Base-by-base conservation (phyloP, 1,140 invertebrate genomes). In the Anastatus disparis region DNA sequence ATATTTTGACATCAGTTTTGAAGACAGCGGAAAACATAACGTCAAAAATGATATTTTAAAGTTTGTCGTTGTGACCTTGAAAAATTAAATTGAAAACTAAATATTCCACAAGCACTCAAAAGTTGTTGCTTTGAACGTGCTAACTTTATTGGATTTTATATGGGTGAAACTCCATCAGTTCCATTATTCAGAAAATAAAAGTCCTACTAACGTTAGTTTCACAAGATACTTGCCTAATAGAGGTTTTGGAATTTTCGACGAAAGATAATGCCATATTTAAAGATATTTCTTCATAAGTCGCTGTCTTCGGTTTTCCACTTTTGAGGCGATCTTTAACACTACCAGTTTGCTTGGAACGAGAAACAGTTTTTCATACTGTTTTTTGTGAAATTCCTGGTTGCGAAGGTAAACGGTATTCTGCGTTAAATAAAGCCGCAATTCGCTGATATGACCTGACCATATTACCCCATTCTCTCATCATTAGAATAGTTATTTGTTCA, bases 391-490 rank as follows among this genome's bases (percentile, higher is more conserved):
- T 44, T 44, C 42, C 15, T 44, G 42, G 42, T 44, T 44, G 15
- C 42, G 15, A 44, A 3, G 15, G 42, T 44, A 15, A 15, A 44
- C 4, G 42, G 15, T 13, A 44, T 44, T 44, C n/a, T 44, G 42
- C 42, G 22, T 50, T 20, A 50, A 7, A 50, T 20, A 50, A 13
- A 50, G 4, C 46, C 22, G 46, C 17, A 22, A 50, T 20, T 50
- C 22, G 6, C 6, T 15, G 22, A 50, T 50, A 50, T 50, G 22
- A 20, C 46, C 22, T 50, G 13, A 50, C 20, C 46, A 50, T 50
- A 50, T 50, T 50, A 50, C 46, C 46, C 46, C 46, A 24, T 50
- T 15, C n/a, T 50, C 22, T 20, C 22, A 50, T 50, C 46, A 50
- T 24, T 13, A 50, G 20, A 24, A 24, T 50, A 13, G 7, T 50